These are phyloP conservation scores for Drosophila punjabiensis DNA, from an alignment of 1,140 invertebrate species.

Conservation along the genomic window DNA sequence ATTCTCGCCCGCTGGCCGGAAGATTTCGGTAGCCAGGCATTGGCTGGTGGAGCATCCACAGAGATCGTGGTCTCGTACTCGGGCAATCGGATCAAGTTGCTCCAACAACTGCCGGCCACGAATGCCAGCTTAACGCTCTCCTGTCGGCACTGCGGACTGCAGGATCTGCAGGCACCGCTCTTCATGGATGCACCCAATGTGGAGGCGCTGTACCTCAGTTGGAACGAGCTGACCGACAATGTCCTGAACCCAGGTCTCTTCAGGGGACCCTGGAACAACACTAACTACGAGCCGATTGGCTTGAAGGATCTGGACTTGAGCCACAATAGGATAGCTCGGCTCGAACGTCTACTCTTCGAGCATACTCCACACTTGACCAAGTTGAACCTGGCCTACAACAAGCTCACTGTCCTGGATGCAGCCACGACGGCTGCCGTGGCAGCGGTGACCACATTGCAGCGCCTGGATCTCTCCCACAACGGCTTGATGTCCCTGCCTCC, in stretches of 20 bases:
- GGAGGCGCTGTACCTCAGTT: constrained; percentile 90
- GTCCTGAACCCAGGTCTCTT: constrained; percentile 87
- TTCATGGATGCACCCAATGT: constrained; percentile 89
- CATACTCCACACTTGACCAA: constrained; percentile 88
- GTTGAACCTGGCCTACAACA: constrained; percentile 90
- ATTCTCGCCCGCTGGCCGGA: constrained; percentile 85
- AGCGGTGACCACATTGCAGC: constrained; percentile 86
- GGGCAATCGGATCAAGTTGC: constrained; percentile 81
- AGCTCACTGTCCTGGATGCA: constrained; percentile 88
- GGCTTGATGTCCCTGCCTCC: constrained; percentile 86
- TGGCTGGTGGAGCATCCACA: constrained; percentile 29
- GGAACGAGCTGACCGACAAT: constrained; percentile 89
- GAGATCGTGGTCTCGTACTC: constrained; percentile 85
- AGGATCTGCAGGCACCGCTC: constrained; percentile 87
- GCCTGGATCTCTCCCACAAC: constrained; percentile 87
- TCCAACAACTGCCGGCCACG: constrained; percentile 85
- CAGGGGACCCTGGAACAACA: constrained; percentile 87
- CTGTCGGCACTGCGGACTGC: constrained; percentile 86
- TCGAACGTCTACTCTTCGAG: constrained; percentile 90
- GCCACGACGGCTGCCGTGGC: constrained; percentile 88
- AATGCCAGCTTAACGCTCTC: constrained; percentile 79
- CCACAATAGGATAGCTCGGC: constrained; percentile 89
- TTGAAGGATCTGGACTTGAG: constrained; percentile 89
- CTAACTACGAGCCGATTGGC: constrained; percentile 88
- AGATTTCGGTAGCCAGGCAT: constrained; percentile 61